Evolutionary conservation across 1,140 invertebrate genomes (phyloP), one percentile per base, ranked within the genome.

Genomic region (Temnothorax curvispinosus): DNA sequence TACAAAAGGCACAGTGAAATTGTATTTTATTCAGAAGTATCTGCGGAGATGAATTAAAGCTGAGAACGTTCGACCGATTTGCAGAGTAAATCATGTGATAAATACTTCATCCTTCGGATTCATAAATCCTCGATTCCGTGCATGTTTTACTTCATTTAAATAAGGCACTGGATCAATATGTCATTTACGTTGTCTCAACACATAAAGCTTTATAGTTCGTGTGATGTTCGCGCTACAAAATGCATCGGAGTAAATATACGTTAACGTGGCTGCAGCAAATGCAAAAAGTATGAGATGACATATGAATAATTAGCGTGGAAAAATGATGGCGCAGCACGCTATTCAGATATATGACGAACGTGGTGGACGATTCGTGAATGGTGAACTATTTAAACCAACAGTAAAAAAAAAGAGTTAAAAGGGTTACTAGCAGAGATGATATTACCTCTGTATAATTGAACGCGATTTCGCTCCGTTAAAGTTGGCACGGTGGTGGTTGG

Each of bases 401-500:
- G n/a, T 21, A 52, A 52, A 13, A 32, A 27, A 54, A 86, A 89
- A 86, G 74, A 71, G 74, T 65, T 81, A 18, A 64, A 58, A 72
- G 67, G 56, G 41, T 62, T 38, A 38, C 69, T 80, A 65, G 58
- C 47, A 85, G 89, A 86, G 86, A 89, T 87, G 87, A 92, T 91
- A 89, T 91, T 92, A 86, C 88, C 75, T 54, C 60, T 78, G 71
- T 87, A 77, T 89, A 92, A 92, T 92, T 91, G 91, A 89, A 91
- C 67, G 72, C 74, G 86, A 89, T 56, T 87, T 88, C 62, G 60
- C 64, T 81, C 84, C 27, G 54, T 87, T 85, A 38, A 27, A 87
- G 18, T 58, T 21, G 13, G 21, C 64, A 27, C 38, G 81, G 41
- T 76, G 86, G 41, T 72, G 72, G 64, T 65, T 78, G 35, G 13